A percentile compares a stretch with the other conserved stretches of the same genome.
These are phyloP conservation scores for Pogonomyrmex barbatus DNA, from an alignment of 1,140 invertebrate species.

Conservation along the genomic window DNA sequence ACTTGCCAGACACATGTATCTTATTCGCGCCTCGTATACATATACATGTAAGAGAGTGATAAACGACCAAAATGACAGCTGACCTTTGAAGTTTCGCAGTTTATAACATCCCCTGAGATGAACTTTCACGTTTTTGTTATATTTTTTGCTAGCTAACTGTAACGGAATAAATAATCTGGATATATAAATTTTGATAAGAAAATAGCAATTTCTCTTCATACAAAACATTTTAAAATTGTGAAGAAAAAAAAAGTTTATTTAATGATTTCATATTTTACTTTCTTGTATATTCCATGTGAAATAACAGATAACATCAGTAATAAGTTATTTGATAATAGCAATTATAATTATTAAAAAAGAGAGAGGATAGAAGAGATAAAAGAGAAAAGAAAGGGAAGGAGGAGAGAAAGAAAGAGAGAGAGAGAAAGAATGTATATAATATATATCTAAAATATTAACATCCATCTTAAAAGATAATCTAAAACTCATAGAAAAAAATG, in stretches of 20 bases:
- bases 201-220: background rate
- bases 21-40: conserved; percentile 26
- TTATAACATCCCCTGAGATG: conserved; percentile 7
- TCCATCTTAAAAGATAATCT: background rate
- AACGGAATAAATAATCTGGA: background rate
- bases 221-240: background rate
- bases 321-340: background rate
- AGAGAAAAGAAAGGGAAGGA: too few species aligned
- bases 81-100: conserved; percentile 51
- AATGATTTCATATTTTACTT: background rate
- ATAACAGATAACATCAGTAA: background rate
- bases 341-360: background rate
- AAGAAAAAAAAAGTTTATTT: background rate
- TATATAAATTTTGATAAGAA: conserved; percentile 23
- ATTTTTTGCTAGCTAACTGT: background rate
- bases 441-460: too few species aligned
- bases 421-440: too few species aligned
- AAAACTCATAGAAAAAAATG: background rate
- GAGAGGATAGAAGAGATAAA: too few species aligned
- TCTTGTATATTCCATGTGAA: background rate
- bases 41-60: background rate
- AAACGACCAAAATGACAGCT: conserved; percentile 42
- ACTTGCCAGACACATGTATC: conserved; percentile 47
- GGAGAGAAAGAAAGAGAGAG: too few species aligned
- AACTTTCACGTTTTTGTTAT: conserved; percentile 2